Conservation (phyloP, 2,888 invertebrate genomes). For the Synergus laeviventris region DNA sequence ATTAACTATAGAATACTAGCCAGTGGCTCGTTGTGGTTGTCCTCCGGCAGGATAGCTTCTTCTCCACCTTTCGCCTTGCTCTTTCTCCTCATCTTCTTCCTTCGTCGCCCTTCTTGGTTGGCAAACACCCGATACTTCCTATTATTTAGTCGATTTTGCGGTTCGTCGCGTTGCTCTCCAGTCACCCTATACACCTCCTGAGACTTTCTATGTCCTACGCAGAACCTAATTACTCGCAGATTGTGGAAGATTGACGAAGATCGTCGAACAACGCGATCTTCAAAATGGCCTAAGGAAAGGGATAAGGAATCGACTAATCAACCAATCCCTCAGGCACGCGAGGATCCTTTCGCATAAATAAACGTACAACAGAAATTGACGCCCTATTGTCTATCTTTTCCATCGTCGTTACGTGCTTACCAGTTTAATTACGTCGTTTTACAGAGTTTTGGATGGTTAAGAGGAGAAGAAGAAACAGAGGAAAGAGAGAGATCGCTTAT, state of each 20-base stretch:
- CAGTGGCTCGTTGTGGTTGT: slow-evolving; percentile 68
- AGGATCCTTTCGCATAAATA: neutral
- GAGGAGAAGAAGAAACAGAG: slow-evolving; percentile 6
- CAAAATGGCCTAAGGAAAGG: neutral
- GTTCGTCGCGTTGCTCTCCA: slow-evolving; percentile 44
- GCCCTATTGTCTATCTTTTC: neutral
- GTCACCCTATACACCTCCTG: slow-evolving; percentile 25
- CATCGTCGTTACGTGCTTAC: neutral
- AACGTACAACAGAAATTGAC: neutral
- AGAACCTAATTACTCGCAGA: slow-evolving; percentile 47
- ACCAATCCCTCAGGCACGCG: no score
- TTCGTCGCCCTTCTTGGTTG: slow-evolving; percentile 49
- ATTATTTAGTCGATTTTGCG: slow-evolving; percentile 50
- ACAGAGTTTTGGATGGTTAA: slow-evolving; percentile 13
- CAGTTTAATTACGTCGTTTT: neutral
- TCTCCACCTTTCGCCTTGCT: slow-evolving; percentile 49
- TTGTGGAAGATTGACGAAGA: neutral
- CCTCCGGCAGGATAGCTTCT: slow-evolving; percentile 52
- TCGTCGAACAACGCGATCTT: neutral
- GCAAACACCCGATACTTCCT: slow-evolving; percentile 47
- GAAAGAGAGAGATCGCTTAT: slow-evolving; percentile 4
- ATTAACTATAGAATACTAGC: slow-evolving; percentile 64
- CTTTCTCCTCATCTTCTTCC: slow-evolving; percentile 47
- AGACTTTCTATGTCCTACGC: neutral
- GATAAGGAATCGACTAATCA: neutral